phyloP scores from a whole-genome alignment of 1,140 invertebrate genomes.

The Dendroctonus valens region DNA sequence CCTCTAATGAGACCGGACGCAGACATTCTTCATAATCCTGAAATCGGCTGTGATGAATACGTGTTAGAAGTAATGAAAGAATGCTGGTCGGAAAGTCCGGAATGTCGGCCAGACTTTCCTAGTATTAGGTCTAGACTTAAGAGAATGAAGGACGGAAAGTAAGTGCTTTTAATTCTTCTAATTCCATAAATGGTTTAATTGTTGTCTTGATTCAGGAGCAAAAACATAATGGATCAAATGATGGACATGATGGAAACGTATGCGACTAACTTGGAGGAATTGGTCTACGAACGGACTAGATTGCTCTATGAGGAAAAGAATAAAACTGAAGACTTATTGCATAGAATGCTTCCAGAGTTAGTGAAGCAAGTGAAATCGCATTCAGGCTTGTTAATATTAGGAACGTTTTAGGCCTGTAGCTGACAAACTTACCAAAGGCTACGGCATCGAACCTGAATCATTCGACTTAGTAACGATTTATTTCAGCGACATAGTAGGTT shows the following conservation, averaged over 20 bases:
- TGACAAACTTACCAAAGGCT: constrained; percentile 79
- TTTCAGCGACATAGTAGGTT: constrained; percentile 98
- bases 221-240: constrained; percentile 95
- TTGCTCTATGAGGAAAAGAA: constrained; percentile 88
- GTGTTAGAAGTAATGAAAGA: constrained; percentile 76
- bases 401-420: constrained; percentile 70
- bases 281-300: constrained; percentile 85
- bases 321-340: constrained; percentile 89
- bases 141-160: constrained; percentile 84
- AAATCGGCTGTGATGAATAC: constrained; percentile 71
- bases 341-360: constrained; percentile 90
- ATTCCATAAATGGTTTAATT: constrained; percentile 4
- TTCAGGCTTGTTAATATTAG: background rate
- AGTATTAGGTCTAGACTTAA: constrained; percentile 75
- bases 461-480: constrained; percentile 95
- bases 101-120: constrained; percentile 77
- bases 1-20: constrained; percentile 76
- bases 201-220: constrained; percentile 58
- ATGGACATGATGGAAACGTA: constrained; percentile 97
- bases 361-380: constrained; percentile 39
- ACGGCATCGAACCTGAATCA: constrained; percentile 89
- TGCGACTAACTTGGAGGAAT: constrained; percentile 89
- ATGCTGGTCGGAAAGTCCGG: constrained; percentile 84
- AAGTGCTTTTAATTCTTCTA: constrained; percentile 47
- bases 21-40: constrained; percentile 62